These are phyloP conservation scores for Eriosoma lanigerum DNA, from an alignment of 1,140 invertebrate genomes.

Conservation along the genomic window DNA sequence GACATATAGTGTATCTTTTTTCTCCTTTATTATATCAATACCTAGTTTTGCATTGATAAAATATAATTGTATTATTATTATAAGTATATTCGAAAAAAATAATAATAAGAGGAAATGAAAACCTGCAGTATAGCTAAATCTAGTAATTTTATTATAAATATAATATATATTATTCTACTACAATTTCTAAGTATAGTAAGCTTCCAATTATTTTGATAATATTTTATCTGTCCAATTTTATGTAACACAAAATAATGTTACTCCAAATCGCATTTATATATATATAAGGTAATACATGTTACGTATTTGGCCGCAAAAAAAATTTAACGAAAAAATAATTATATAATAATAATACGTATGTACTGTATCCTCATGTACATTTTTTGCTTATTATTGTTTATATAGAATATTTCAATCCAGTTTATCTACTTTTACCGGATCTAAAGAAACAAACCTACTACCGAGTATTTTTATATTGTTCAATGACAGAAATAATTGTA, in stretches of 20 bases:
- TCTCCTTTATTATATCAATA: no score
- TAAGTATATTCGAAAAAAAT: no score
- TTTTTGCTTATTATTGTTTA: constrained; percentile 13
- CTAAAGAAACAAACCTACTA: not conserved
- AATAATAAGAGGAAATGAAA: no score
- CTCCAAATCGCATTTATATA: no score
- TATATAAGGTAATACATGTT: not conserved
- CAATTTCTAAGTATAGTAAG: not conserved
- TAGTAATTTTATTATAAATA: no score
- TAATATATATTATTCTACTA: no score
- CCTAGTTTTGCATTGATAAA: no score
- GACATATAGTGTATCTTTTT: no score
- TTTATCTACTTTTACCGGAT: constrained; percentile 40
- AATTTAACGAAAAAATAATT: not conserved
- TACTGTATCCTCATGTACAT: not conserved
- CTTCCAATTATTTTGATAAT: not conserved
- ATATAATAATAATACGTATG: not conserved
- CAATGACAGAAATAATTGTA: not conserved
- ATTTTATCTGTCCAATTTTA: not conserved
- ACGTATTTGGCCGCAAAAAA: not conserved
- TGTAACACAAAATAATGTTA: not conserved
- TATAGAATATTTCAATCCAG: constrained; percentile 37
- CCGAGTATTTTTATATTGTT: not conserved
- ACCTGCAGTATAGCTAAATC: no score
- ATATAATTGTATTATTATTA: no score